These are phyloP conservation scores for Autographa gamma DNA, from an alignment of 2,888 invertebrate species.

Conservation along the genomic window DNA sequence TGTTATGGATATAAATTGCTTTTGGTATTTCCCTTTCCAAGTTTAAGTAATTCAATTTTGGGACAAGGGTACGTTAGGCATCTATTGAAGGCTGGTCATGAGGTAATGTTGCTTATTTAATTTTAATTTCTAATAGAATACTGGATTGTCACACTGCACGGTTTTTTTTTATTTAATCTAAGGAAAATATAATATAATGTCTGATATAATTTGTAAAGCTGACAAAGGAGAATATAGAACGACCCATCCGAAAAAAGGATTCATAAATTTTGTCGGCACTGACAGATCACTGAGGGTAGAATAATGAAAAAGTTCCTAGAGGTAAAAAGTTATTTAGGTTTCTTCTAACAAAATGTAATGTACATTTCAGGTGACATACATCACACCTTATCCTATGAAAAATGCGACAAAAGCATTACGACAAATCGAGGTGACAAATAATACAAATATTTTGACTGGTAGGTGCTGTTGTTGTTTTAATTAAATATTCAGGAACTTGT, in stretches of 20 bases:
- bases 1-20: constrained; percentile 17
- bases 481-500: not conserved
- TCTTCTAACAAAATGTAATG: not conserved
- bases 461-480: not conserved
- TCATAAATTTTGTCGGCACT: not conserved
- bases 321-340: not conserved
- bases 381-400: constrained; percentile 11
- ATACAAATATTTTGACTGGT: constrained; percentile 8
- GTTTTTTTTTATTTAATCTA: too few species aligned
- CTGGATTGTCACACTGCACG: too few species aligned
- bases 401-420: constrained; percentile 9
- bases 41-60: constrained; percentile 2
- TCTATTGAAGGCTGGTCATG: constrained; percentile 16
- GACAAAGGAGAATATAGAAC: too few species aligned
- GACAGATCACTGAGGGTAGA: not conserved
- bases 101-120: not conserved
- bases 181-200: not conserved
- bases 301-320: not conserved
- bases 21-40: constrained; percentile 14
- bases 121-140: not conserved
- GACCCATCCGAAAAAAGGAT: not conserved
- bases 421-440: constrained; percentile 10
- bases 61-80: constrained; percentile 16
- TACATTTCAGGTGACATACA: constrained; percentile 15
- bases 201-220: not conserved